Conservation (phyloP, 1,140 invertebrate genomes). For the Tetragnatha versicolor region DNA sequence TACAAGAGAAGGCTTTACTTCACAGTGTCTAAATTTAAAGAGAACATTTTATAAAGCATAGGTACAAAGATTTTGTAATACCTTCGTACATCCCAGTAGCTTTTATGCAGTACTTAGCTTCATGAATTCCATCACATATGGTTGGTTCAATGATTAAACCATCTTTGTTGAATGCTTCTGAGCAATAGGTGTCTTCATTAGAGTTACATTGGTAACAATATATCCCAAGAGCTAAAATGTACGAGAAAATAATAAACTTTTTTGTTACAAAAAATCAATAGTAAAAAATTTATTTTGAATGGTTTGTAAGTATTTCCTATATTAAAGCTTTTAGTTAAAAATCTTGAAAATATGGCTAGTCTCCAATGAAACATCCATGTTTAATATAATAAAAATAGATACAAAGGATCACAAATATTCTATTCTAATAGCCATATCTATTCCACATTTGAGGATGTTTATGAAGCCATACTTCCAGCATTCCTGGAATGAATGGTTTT, state of each 20-base stretch:
- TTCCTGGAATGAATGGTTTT: too few species aligned
- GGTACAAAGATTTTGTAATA: too few species aligned
- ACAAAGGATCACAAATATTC: not conserved
- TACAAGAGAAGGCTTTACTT: too few species aligned
- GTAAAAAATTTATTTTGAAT: not conserved
- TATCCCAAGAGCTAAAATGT: conserved; percentile 69
- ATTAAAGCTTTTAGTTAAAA: not conserved
- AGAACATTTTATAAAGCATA: too few species aligned
- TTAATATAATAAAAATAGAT: not conserved
- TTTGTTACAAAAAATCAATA: not conserved
- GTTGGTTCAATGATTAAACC: conserved; percentile 72
- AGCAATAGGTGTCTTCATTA: conserved; percentile 82
- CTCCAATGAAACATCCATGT: not conserved
- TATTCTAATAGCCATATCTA: too few species aligned
- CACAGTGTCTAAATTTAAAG: too few species aligned
- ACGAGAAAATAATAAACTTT: not conserved
- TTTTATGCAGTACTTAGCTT: conserved; percentile 90
- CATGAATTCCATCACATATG: conserved; percentile 80
- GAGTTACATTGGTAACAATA: conserved; percentile 90
- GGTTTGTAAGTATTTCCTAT: not conserved
- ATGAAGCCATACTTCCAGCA: too few species aligned
- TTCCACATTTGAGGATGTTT: too few species aligned
- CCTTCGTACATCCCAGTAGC: conserved; percentile 92
- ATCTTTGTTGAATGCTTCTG: conserved; percentile 78
- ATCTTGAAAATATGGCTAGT: not conserved